Conservation (phyloP, 2,113 vertebrate species). For the Trematocara nigrifrons region DNA sequence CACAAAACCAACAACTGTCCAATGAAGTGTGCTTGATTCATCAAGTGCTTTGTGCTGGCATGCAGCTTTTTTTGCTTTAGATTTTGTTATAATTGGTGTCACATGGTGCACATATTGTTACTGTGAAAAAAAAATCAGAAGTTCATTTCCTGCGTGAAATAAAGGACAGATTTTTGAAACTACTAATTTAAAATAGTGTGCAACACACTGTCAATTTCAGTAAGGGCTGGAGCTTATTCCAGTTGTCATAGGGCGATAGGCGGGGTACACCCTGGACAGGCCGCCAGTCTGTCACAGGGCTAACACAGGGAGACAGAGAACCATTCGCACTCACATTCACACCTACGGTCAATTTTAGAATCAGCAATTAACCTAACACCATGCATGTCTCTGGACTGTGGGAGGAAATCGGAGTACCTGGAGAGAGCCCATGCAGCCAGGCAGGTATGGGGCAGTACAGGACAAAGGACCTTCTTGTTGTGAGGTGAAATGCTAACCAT, state of each 20-base stretch:
- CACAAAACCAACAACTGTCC: background rate
- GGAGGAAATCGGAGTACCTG: background rate
- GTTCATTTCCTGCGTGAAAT: background rate
- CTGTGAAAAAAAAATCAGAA: background rate
- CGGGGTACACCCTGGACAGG: background rate
- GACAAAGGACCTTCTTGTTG: background rate
- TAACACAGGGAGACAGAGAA: background rate
- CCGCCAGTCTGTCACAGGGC: background rate
- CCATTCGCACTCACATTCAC: background rate
- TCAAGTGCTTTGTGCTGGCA: background rate
- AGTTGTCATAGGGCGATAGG: background rate
- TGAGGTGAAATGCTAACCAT: background rate
- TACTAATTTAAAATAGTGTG: background rate
- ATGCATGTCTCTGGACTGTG: background rate
- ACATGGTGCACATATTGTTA: background rate
- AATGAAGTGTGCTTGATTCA: background rate
- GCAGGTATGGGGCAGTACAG: background rate
- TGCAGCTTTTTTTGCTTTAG: background rate
- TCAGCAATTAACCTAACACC: background rate
- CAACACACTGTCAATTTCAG: background rate
- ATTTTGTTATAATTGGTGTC: background rate
- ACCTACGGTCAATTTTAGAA: background rate
- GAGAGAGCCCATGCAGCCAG: background rate
- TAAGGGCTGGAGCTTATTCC: background rate
- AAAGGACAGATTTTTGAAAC: background rate